These are phyloP conservation scores for Scaptomyza cyrtandrae DNA, from an alignment of 2,888 invertebrate species.

Conservation along the genomic window DNA sequence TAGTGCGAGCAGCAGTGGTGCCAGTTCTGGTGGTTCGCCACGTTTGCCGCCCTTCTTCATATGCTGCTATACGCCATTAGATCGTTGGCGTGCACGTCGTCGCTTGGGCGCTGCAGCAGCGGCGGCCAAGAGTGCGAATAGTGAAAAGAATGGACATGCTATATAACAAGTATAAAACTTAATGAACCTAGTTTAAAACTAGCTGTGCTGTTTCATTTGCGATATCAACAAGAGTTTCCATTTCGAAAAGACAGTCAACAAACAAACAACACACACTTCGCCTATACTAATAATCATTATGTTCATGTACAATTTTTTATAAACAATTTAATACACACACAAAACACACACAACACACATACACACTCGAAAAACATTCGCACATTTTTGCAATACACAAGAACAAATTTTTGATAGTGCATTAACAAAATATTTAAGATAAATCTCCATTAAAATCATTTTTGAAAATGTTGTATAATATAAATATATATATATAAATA, in stretches of 20 bases:
- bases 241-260: slow-evolving; percentile 72
- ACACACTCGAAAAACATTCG: slow-evolving; percentile 36
- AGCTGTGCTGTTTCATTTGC: slow-evolving; percentile 81
- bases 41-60: slow-evolving; percentile 82
- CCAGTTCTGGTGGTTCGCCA: slow-evolving; percentile 58
- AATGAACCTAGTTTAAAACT: neutral
- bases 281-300: slow-evolving; percentile 36
- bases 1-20: slow-evolving; percentile 41
- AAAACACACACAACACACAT: slow-evolving; percentile 17
- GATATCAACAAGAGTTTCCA: slow-evolving; percentile 83
- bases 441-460: slow-evolving; percentile 43
- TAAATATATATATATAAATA: slow-evolving; percentile 31
- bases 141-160: slow-evolving; percentile 60
- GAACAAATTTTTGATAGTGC: slow-evolving; percentile 49
- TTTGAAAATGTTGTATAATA: slow-evolving; percentile 58
- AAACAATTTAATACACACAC: slow-evolving; percentile 36
- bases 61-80: slow-evolving; percentile 84
- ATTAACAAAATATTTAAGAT: slow-evolving; percentile 26
- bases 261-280: slow-evolving; percentile 37
- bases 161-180: slow-evolving; percentile 65
- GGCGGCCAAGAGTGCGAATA: slow-evolving; percentile 26
- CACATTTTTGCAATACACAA: slow-evolving; percentile 73
- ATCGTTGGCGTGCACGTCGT: slow-evolving; percentile 83
- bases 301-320: slow-evolving; percentile 66
- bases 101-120: slow-evolving; percentile 59